These are phyloP conservation scores for Caprella mutica DNA, from an alignment of 2,888 invertebrate species.

Conservation along the genomic window DNA sequence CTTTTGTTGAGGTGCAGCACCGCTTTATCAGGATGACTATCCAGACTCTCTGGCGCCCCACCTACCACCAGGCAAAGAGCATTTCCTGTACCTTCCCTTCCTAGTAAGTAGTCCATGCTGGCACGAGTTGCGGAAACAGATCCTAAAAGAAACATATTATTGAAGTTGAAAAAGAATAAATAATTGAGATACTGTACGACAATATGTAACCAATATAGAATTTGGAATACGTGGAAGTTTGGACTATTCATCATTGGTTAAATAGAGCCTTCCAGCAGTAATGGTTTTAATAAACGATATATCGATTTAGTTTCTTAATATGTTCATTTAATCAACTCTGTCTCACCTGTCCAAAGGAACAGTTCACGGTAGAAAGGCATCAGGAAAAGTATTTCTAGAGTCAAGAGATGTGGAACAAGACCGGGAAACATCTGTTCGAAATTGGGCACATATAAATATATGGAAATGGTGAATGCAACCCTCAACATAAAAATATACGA, in stretches of 20 bases:
- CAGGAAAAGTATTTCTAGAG: no score
- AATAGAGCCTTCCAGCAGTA: no score
- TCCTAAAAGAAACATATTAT: conserved; percentile 30
- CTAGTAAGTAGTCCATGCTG: conserved; percentile 55
- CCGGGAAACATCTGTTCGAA: not conserved
- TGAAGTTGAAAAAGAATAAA: not conserved
- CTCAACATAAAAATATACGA: not conserved
- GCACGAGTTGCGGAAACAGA: conserved; percentile 49
- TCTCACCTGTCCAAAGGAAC: no score
- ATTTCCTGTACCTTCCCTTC: conserved; percentile 40
- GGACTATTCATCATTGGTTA: no score
- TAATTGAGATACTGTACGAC: no score
- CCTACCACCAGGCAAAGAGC: conserved; percentile 61
- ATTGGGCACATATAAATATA: not conserved
- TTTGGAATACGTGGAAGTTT: no score
- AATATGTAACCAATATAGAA: no score
- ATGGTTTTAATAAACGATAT: no score
- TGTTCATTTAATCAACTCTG: no score
- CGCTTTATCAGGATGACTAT: conserved; percentile 64
- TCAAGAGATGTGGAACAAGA: no score
- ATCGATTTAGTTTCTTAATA: no score
- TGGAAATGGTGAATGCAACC: not conserved
- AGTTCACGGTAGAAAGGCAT: no score
- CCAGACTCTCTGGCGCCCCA: conserved; percentile 77
- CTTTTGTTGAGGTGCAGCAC: conserved; percentile 59